Conservation (phyloP, 2,113 vertebrate species). For the Gobio gobio region DNA sequence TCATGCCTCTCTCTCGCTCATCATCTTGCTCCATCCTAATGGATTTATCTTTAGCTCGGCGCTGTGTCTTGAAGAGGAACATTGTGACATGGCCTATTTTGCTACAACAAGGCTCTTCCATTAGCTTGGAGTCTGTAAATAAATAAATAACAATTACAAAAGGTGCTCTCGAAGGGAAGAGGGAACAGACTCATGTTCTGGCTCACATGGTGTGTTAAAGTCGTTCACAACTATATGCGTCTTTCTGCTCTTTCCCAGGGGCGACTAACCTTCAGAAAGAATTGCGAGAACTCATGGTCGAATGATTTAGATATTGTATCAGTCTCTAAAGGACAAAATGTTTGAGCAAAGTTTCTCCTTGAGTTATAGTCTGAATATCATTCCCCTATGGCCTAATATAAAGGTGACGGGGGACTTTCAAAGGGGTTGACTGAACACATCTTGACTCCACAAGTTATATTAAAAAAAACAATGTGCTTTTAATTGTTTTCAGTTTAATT, state of each 20-base stretch:
- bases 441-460: background rate
- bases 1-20: constrained; percentile 15
- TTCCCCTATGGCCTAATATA: background rate
- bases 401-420: background rate
- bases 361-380: constrained; percentile 25
- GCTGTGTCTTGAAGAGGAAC: constrained; percentile 38
- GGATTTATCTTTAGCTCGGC: constrained; percentile 47
- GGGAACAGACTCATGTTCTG: background rate
- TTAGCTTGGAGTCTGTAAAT: constrained; percentile 49
- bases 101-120: constrained; percentile 54
- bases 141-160: constrained; percentile 45
- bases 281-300: background rate
- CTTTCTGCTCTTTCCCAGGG: background rate
- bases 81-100: constrained; percentile 52
- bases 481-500: background rate
- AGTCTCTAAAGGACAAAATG: constrained; percentile 5
- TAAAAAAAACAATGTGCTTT: constrained; percentile 11
- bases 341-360: constrained; percentile 10
- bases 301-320: constrained; percentile 4
- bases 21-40: constrained; percentile 36
- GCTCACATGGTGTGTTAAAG: background rate
- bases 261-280: constrained; percentile 8
- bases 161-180: constrained; percentile 21
- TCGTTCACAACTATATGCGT: background rate
- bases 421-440: background rate